Evolutionary conservation across 2,888 invertebrate genomes (phyloP), one percentile per base, ranked within the genome.

Genomic region (Ptilodon capucinus): DNA sequence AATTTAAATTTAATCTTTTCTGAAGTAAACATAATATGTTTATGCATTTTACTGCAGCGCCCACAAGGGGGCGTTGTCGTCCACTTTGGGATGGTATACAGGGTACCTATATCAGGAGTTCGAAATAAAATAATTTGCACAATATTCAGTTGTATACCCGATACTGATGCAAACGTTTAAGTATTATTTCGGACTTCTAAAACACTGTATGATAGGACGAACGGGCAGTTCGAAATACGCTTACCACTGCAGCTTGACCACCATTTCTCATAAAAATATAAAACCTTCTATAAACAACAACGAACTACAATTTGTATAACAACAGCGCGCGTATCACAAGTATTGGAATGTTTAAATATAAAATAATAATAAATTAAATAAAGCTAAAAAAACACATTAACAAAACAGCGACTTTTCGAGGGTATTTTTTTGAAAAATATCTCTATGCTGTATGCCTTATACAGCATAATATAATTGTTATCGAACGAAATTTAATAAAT

Each of bases 401-500:
- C 3, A 1, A 6, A 8, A 3, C 48, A 28, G 44, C 74, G 71
- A 71, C 66, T 77, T 69, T 79, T 81, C 28, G 70, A 67, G 9
- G 84, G 83, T 50, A 81, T 69, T 64, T 84, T 86, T 65, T 65
- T 77, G 47, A 69, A 81, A 60, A 78, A 76, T 42, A 79, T 68
- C 51, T 57, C 63, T 52, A 76, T 76, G 84, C 85, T 81, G 85
- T 82, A 81, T 74, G 48, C 62, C 56, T 60, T 73, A 80, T 81
- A 87, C 83, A 85, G 86, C 84, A 86, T 85, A 84, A 68, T 84
- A 83, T 64, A 43, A 46, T 57, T 53, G 62, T 67, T 60, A 54
- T 16, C 23, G 14, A 51, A 53, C 28, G 8, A 28, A 32, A 14
- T 57, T 40, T 32, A 23, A 6, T 14, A 14, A 8, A 60, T 59